Evolutionary conservation across 2,888 invertebrate genomes (phyloP).

Genomic region (Byasa hedistus): DNA sequence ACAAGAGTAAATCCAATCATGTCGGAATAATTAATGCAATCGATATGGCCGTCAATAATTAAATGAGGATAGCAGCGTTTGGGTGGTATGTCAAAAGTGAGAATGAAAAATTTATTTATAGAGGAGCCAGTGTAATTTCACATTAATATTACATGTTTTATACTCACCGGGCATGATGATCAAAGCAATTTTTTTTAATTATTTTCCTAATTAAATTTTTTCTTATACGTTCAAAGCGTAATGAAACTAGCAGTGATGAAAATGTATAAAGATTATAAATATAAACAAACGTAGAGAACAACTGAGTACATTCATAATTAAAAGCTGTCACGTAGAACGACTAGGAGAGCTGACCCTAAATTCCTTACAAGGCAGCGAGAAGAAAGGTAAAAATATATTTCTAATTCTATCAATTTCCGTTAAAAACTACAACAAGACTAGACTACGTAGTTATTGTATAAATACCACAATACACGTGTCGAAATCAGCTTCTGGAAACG

Average conservation of each 20-base stretch:
- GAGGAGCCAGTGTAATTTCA: not conserved
- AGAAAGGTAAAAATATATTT: not conserved
- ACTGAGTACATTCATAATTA: not conserved
- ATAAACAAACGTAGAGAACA: not conserved
- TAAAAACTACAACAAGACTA: not conserved
- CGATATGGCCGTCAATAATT: conserved; percentile 1
- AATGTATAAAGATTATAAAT: not conserved
- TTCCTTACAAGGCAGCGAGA: not conserved
- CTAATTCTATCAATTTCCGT: not conserved
- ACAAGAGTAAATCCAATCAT: not conserved
- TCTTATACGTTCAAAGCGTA: not conserved
- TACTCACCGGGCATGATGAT: not conserved
- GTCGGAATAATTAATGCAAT: not conserved
- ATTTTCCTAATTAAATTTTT: not conserved
- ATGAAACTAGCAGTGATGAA: no score
- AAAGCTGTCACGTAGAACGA: not conserved
- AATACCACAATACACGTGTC: no score
- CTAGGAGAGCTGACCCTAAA: not conserved
- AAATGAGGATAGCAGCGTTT: not conserved
- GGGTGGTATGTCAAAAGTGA: not conserved
- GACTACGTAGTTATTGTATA: no score
- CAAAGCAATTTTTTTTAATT: not conserved
- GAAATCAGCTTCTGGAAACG: no score
- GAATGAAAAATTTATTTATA: not conserved
- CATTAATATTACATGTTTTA: not conserved